phyloP scores from a whole-genome alignment of 2,797 vertebrate genomes.

The Alcedo quadribrachys region DNA sequence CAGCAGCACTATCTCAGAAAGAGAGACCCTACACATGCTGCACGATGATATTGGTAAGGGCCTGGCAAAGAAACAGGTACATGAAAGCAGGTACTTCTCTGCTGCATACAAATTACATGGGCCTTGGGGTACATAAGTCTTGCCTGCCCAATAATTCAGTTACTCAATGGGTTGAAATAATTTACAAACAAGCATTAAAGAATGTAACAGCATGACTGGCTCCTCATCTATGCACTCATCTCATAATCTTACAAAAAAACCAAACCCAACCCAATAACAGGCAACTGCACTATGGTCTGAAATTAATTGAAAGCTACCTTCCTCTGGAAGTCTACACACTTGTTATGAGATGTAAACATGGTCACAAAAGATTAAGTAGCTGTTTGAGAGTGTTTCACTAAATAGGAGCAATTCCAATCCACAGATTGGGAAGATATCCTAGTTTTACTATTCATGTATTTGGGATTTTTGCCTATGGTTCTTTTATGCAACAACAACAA shows the following conservation, averaged over 20 bases:
- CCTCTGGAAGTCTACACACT: neutral
- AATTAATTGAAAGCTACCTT: neutral
- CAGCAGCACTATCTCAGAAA: neutral
- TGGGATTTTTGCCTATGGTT: neutral
- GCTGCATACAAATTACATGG: neutral
- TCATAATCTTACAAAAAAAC: neutral
- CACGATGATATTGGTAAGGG: rapidly evolving
- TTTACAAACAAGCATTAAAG: neutral
- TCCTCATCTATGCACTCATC: neutral
- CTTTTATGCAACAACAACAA: neutral
- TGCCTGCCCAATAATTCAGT: neutral
- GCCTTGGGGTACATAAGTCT: neutral
- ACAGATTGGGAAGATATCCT: neutral
- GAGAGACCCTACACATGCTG: neutral
- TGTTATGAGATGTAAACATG: neutral
- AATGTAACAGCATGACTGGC: neutral
- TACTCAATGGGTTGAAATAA: neutral
- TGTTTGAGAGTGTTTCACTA: neutral
- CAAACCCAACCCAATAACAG: neutral
- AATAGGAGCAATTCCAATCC: neutral
- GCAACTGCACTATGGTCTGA: neutral
- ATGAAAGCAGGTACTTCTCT: neutral
- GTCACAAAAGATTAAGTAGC: neutral
- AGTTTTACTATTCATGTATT: neutral
- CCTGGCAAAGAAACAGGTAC: neutral